Evolutionary conservation across 2,888 invertebrate genomes (phyloP).

Genomic region (Cheilosia vulpina): DNA sequence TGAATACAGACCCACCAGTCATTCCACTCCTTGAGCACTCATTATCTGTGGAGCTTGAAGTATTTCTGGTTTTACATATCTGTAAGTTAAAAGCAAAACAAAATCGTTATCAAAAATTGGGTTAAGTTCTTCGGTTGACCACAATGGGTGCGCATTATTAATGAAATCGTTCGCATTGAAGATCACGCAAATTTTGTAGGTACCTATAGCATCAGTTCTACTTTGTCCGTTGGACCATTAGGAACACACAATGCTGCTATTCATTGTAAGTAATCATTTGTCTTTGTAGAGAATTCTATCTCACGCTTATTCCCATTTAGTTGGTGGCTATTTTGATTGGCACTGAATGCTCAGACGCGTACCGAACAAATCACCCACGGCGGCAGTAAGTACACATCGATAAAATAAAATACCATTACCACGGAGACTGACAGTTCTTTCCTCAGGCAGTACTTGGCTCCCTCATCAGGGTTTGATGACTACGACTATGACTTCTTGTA

Average conservation of each 20-base stretch:
- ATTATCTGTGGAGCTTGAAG: not conserved
- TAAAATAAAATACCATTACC: not conserved
- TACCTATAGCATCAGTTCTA: slow-evolving; percentile 20
- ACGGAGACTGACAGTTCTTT: not conserved
- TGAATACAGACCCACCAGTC: not conserved
- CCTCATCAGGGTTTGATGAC: not conserved
- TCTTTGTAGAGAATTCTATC: not conserved
- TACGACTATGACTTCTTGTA: slow-evolving; percentile 2
- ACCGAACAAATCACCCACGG: not conserved
- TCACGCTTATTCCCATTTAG: not conserved
- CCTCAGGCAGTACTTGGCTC: slow-evolving; percentile 7
- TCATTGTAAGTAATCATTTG: slow-evolving; percentile 32
- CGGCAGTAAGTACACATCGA: slow-evolving; percentile 31
- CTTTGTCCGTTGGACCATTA: slow-evolving; percentile 16
- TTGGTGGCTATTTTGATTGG: slow-evolving; percentile 18
- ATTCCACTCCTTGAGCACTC: slow-evolving; percentile 1
- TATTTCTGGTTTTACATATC: slow-evolving; percentile 39
- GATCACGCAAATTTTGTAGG: not conserved
- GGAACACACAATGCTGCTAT: slow-evolving; percentile 36
- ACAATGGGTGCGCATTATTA: slow-evolving; percentile 10
- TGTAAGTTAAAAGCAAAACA: slow-evolving; percentile 13
- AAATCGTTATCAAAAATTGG: slow-evolving; percentile 35
- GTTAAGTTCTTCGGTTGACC: slow-evolving; percentile 46
- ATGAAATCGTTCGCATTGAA: not conserved
- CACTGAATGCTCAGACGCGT: slow-evolving; percentile 26